Percentiles rank a stretch among this genome's conserved stretches.
Evolutionary conservation across 2,797 vertebrate genomes (phyloP).

Genomic region (Lophius americanus): DNA sequence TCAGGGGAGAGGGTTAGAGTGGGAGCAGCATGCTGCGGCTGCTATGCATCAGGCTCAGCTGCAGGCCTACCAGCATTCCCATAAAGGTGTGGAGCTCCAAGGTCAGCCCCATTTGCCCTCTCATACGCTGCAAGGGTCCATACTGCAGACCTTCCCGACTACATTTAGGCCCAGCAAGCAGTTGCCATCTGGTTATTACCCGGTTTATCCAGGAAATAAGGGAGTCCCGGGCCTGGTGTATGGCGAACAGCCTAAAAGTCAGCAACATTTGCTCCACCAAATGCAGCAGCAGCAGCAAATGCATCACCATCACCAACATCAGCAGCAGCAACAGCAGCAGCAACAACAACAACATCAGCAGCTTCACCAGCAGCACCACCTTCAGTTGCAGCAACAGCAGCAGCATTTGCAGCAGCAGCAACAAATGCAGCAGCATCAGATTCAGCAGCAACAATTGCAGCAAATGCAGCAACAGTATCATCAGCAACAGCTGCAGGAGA

Average conservation of each 20-base stretch:
- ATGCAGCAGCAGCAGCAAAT: constrained; percentile 71
- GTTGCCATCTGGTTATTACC: constrained; percentile 80
- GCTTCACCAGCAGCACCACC: constrained; percentile 43
- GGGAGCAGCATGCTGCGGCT: constrained; percentile 75
- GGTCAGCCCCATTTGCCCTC: constrained; percentile 59
- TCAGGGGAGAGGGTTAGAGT: constrained; percentile 77
- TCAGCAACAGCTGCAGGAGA: constrained; percentile 67
- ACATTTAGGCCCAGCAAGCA: constrained; percentile 89
- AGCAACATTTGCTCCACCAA: constrained; percentile 74
- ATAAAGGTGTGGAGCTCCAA: constrained; percentile 75
- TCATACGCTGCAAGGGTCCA: constrained; percentile 71
- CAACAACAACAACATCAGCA: constrained; percentile 63
- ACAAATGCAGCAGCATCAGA: constrained; percentile 67
- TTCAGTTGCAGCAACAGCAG: constrained; percentile 64
- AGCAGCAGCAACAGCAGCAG: constrained; percentile 81
- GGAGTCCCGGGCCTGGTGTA: constrained; percentile 79
- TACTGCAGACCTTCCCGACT: constrained; percentile 89
- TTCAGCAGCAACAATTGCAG: constrained; percentile 64
- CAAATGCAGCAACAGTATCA: constrained; percentile 66
- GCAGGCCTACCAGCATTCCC: constrained; percentile 80
- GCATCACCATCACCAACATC: constrained; percentile 78
- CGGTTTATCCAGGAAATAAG: constrained; percentile 86
- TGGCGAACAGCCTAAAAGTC: constrained; percentile 74
- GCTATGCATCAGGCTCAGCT: constrained; percentile 78
- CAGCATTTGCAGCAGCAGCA: constrained; percentile 74